Conservation (phyloP, 2,888 invertebrate genomes). For the Nemotelus nigrinus region DNA sequence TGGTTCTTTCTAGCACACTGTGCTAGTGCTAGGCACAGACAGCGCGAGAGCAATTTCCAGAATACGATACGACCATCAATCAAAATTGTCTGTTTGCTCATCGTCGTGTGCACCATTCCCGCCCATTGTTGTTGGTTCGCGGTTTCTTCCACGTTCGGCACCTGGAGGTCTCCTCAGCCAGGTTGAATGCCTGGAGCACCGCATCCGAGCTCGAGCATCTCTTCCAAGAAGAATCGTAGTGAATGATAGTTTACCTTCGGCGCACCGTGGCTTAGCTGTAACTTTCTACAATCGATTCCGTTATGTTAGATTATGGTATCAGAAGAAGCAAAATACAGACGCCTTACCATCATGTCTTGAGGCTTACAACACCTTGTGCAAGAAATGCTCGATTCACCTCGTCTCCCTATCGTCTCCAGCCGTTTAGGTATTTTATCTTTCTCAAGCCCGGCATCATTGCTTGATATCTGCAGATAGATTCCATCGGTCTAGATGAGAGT, state of each 20-base stretch:
- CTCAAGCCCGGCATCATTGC: too few species aligned
- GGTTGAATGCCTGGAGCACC: background rate
- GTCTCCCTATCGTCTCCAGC: too few species aligned
- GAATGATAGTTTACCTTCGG: too few species aligned
- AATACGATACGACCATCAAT: constrained; percentile 27
- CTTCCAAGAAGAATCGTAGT: background rate
- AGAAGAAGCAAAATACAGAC: background rate
- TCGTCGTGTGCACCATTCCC: background rate
- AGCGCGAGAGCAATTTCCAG: background rate
- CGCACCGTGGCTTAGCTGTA: background rate
- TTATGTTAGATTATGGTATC: background rate
- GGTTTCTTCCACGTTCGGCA: background rate
- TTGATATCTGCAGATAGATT: too few species aligned
- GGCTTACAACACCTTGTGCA: too few species aligned
- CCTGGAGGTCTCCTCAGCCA: background rate
- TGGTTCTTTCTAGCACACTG: too few species aligned
- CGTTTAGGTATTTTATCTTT: too few species aligned
- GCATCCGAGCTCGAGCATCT: background rate
- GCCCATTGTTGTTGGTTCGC: background rate
- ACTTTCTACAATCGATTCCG: constrained; percentile 33
- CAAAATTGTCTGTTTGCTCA: constrained; percentile 28
- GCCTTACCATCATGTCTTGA: too few species aligned
- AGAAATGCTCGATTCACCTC: too few species aligned
- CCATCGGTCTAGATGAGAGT: too few species aligned
- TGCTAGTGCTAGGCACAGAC: too few species aligned